phyloP scores from a whole-genome alignment of 35 echinoderm and acorn worm genomes.

The Apostichopus japonicus region DNA sequence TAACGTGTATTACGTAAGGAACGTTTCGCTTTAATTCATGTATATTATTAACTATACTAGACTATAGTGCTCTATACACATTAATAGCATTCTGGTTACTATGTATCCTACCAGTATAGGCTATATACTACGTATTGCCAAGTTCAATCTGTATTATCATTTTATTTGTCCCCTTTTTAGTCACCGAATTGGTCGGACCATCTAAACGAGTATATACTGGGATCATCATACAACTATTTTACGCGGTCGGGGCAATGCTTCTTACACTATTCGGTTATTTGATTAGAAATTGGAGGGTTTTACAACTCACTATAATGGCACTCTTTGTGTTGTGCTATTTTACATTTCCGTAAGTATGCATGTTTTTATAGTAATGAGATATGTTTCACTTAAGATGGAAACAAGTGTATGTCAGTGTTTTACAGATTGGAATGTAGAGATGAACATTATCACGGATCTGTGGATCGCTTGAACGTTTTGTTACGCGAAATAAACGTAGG shows the following conservation, averaged over 20 bases:
- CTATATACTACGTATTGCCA: not conserved
- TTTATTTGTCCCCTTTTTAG: constrained; percentile 18
- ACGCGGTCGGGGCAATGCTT: constrained; percentile 52
- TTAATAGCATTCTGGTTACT: too few species aligned
- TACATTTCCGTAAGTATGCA: not conserved
- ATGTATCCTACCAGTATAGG: too few species aligned
- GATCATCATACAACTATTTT: constrained; percentile 44
- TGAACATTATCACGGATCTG: not conserved
- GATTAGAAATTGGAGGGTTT: constrained; percentile 54
- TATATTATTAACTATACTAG: too few species aligned
- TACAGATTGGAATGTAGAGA: not conserved
- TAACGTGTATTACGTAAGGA: too few species aligned
- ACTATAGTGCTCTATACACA: too few species aligned
- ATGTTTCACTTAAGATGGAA: not conserved
- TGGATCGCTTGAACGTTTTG: not conserved
- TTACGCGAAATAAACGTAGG: too few species aligned
- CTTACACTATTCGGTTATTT: constrained; percentile 56
- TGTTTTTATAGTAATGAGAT: not conserved
- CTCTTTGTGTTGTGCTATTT: constrained; percentile 27
- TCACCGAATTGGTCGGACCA: constrained; percentile 62
- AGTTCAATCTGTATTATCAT: not conserved
- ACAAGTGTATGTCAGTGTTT: not conserved
- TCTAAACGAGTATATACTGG: constrained; percentile 61
- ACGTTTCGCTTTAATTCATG: too few species aligned
- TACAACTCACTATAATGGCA: constrained; percentile 16